These are phyloP conservation scores for Lasioglossum baleicum DNA, from an alignment of 1,140 invertebrate genomes.

Conservation along the genomic window DNA sequence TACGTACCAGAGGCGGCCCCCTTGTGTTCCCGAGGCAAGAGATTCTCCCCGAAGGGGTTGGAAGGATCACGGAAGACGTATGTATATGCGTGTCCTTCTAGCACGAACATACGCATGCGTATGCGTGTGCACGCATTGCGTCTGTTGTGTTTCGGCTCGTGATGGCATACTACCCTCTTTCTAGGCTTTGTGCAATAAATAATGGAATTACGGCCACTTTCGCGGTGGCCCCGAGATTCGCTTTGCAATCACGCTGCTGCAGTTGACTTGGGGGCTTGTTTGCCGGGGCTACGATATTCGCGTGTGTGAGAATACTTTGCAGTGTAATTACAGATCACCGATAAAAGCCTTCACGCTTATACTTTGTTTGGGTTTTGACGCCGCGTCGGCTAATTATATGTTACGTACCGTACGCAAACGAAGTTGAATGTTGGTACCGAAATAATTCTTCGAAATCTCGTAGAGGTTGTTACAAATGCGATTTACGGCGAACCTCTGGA, in stretches of 20 bases:
- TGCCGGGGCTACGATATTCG: conserved; percentile 13
- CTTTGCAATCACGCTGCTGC: neutral
- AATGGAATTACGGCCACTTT: conserved; percentile 18
- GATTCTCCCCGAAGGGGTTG: conserved; percentile 35
- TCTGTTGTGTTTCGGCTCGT: conserved; percentile 14
- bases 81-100: neutral
- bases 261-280: conserved; percentile 12
- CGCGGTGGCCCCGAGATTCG: neutral
- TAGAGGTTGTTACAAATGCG: too few relatives aligned
- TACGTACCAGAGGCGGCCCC: conserved; percentile 7
- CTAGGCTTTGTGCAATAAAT: conserved; percentile 18
- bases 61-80: conserved; percentile 9
- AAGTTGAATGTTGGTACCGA: too few relatives aligned
- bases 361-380: too few relatives aligned
- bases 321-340: too few relatives aligned
- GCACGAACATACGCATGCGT: too few relatives aligned
- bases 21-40: conserved; percentile 10
- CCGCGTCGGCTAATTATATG: too few relatives aligned
- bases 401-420: too few relatives aligned
- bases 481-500: too few relatives aligned
- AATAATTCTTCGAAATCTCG: too few relatives aligned
- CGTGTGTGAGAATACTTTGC: conserved; percentile 3
- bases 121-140: neutral
- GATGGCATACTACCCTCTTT: neutral
- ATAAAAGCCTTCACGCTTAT: too few relatives aligned